phyloP scores from a whole-genome alignment of 2,113 vertebrate species.

The Microtus richardsoni region DNA sequence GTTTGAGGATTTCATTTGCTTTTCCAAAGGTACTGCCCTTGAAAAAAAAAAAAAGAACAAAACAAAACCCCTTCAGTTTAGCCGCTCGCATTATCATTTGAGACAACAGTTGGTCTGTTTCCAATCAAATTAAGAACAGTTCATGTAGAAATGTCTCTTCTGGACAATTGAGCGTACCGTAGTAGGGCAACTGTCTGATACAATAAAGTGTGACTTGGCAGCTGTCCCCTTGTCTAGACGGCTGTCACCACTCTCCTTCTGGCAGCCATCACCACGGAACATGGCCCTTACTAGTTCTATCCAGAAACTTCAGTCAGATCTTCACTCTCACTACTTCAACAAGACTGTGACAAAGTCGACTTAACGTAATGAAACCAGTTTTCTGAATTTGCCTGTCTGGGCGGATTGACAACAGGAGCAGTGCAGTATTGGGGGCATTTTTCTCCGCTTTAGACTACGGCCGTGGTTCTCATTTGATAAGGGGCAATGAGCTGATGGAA shows the following conservation, averaged over 20 bases:
- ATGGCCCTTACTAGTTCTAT: slow-evolving; percentile 81
- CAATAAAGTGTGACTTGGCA: slow-evolving; percentile 91
- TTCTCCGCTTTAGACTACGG: slow-evolving; percentile 67
- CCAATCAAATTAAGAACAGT: slow-evolving; percentile 97
- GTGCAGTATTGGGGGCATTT: slow-evolving; percentile 65
- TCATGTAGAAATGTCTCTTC: slow-evolving; percentile 97
- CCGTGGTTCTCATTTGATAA: slow-evolving; percentile 50
- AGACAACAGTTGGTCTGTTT: slow-evolving; percentile 96
- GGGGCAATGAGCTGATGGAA: slow-evolving; percentile 56
- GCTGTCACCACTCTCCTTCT: slow-evolving; percentile 85
- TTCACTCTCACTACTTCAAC: slow-evolving; percentile 84
- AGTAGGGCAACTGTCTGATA: slow-evolving; percentile 93
- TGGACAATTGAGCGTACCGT: slow-evolving; percentile 96
- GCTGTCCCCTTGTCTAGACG: slow-evolving; percentile 92
- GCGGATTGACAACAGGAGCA: slow-evolving; percentile 76
- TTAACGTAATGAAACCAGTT: slow-evolving; percentile 84
- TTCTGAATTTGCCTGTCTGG: slow-evolving; percentile 70
- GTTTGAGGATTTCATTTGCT: slow-evolving; percentile 71
- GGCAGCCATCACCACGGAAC: slow-evolving; percentile 81
- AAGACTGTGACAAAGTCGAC: slow-evolving; percentile 85
- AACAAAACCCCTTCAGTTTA: slow-evolving; percentile 64
- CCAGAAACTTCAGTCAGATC: slow-evolving; percentile 81
- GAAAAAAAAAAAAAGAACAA: slow-evolving; percentile 39
- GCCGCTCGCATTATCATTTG: slow-evolving; percentile 85
- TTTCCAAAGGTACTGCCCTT: slow-evolving; percentile 33